Base-by-base conservation (phyloP, 2,797 vertebrate species). In the Sphaeramia orbicularis region DNA sequence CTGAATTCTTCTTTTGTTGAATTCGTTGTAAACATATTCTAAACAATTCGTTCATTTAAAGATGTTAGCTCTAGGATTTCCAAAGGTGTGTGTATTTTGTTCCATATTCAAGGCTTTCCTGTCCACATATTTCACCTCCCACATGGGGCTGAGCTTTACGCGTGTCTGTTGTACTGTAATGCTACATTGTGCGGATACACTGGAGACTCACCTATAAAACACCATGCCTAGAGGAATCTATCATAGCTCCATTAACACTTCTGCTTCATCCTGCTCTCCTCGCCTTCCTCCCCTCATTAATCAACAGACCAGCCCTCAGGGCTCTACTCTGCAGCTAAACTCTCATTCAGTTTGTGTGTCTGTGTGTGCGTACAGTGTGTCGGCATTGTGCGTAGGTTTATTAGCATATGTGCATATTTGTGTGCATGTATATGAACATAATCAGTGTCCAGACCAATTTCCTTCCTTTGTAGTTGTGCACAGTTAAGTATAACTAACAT, bases 221-320 rank as follows among this genome's bases (percentile, higher is more conserved):
- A 85, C 67, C 71, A 67, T 67, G 78, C 80, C 78, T 68, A 71
- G 80, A 89, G 82, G 83, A 92, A 93, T 87, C 81, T 84, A 91
- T 89, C 92, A 92, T 78, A 75, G 86, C 83, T 90, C 89, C 87
- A 92, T 94, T 90, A 93, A 89, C 89, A 85, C 86, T 68, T 75
- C 65, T 81, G 73, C 80, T 89, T 87, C 84, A 80, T 89, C 80
- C 83, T 84, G 84, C 79, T 86, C 83, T 91, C 81, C 76, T 88
- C 67, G 72, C 83, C 78, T 78, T 78, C 86, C 73, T 84, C 74
- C 63, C 69, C 74, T 87, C 90, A 89, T 93, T 93, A 93, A 92
- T 92, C 90, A 90, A 67, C 72, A 73, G 71, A 75, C 83, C 69
- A 55, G 81, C 81, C 90, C 90, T 78, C 19, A 2, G 80, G 86